Conservation (phyloP, 2,797 vertebrate species). For the Monodelphis domestica region DNA sequence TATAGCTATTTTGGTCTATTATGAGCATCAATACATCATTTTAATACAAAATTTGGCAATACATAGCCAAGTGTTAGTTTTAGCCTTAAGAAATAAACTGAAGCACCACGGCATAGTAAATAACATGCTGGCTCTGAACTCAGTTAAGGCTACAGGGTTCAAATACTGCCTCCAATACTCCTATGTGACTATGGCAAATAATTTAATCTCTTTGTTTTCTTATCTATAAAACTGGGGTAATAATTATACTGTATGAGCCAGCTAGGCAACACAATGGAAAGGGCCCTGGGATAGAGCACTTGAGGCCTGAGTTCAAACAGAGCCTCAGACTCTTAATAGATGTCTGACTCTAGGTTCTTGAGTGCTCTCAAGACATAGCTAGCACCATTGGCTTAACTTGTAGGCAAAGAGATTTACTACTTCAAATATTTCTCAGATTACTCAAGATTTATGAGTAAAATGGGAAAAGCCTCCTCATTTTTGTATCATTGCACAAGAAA, state of each 20-base stretch:
- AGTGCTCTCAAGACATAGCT: neutral
- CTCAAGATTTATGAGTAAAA: constrained; percentile 69
- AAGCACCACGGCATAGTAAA: neutral
- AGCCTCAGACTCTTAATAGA: neutral
- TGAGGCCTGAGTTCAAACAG: neutral
- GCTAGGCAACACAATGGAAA: neutral
- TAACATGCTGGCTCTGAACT: neutral
- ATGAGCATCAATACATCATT: neutral
- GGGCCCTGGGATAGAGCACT: neutral
- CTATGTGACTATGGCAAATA: neutral
- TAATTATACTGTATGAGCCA: neutral
- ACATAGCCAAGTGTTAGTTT: neutral
- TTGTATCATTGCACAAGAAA: constrained; percentile 74
- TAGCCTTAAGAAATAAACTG: neutral
- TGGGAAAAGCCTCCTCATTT: constrained; percentile 68
- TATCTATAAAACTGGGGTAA: neutral
- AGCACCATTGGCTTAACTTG: constrained; percentile 16
- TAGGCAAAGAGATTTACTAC: constrained; percentile 13
- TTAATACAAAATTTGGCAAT: neutral
- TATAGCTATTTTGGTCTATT: neutral
- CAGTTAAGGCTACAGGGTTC: neutral
- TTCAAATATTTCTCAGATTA: constrained; percentile 58
- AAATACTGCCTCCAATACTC: neutral
- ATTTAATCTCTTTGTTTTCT: neutral
- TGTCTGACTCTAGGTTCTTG: neutral